Conservation (phyloP, 2,113 vertebrate genomes). For the Pseudonaja textilis region DNA sequence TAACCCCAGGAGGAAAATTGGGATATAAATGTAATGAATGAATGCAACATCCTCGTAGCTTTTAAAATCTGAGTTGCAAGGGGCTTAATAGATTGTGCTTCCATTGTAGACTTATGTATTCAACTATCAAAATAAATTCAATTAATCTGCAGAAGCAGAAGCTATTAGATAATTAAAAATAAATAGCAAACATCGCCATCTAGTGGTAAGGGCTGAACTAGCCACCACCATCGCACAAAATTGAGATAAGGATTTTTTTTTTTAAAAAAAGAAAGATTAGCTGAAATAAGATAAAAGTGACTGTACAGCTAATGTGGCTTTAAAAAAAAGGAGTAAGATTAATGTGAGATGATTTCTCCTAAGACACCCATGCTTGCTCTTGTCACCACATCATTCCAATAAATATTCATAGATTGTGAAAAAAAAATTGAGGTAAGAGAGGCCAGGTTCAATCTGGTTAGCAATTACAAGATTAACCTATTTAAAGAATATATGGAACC, state of each 20-base stretch:
- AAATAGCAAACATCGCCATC: not conserved
- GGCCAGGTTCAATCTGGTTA: not conserved
- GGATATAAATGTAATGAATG: not conserved
- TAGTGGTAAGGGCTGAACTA: not conserved
- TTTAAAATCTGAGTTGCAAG: not conserved
- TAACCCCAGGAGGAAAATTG: not conserved
- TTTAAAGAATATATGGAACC: not conserved
- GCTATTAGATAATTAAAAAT: not conserved
- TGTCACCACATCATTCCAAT: not conserved
- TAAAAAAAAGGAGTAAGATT: not conserved
- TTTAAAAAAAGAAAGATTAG: not conserved
- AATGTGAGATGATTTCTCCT: not conserved
- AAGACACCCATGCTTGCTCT: not conserved
- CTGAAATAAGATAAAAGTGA: not conserved
- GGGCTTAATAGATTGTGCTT: not conserved
- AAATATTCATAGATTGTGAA: not conserved
- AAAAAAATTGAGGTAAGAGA: no score
- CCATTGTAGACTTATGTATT: not conserved
- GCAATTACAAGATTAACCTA: not conserved
- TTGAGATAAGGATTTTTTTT: not conserved
- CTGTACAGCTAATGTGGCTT: not conserved
- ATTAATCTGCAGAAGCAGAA: not conserved
- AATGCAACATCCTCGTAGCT: not conserved
- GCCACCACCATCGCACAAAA: no score
- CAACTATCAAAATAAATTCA: not conserved